These are phyloP conservation scores for Sapayoa aenigma DNA, from an alignment of 2,113 vertebrate species.

Conservation along the genomic window DNA sequence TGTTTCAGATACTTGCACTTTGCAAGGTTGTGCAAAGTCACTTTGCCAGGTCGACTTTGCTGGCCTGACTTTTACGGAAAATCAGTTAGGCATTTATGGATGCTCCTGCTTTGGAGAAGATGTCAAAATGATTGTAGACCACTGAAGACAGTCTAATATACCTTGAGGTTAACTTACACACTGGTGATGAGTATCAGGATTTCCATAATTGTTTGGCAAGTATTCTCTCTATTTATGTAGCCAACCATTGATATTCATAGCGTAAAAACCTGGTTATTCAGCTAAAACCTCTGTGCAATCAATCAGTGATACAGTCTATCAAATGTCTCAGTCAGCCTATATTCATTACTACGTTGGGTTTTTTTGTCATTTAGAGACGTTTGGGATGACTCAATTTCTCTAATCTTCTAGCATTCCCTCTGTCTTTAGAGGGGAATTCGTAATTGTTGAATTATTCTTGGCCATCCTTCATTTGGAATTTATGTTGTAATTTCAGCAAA, in stretches of 20 bases:
- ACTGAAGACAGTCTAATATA: neutral
- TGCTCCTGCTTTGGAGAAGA: neutral
- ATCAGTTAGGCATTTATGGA: neutral
- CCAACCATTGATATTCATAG: slow-evolving; percentile 6
- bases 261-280: slow-evolving; percentile 39
- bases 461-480: slow-evolving; percentile 76
- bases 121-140: neutral
- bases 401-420: slow-evolving; percentile 51
- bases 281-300: slow-evolving; percentile 24
- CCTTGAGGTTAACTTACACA: neutral
- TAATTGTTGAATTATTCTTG: slow-evolving; percentile 75
- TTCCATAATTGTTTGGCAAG: slow-evolving; percentile 41
- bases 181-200: neutral
- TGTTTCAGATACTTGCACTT: neutral
- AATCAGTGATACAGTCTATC: slow-evolving; percentile 31
- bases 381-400: slow-evolving; percentile 44
- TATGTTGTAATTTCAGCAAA: slow-evolving; percentile 80
- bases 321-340: slow-evolving; percentile 29
- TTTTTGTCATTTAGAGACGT: neutral
- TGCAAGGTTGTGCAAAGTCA: too few species aligned
- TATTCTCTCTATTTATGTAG: slow-evolving; percentile 14
- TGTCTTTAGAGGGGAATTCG: slow-evolving; percentile 63
- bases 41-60: neutral
- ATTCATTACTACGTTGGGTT: neutral
- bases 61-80: neutral